Conservation (phyloP, 1,140 invertebrate species). For the Leptopilina clavipes region DNA sequence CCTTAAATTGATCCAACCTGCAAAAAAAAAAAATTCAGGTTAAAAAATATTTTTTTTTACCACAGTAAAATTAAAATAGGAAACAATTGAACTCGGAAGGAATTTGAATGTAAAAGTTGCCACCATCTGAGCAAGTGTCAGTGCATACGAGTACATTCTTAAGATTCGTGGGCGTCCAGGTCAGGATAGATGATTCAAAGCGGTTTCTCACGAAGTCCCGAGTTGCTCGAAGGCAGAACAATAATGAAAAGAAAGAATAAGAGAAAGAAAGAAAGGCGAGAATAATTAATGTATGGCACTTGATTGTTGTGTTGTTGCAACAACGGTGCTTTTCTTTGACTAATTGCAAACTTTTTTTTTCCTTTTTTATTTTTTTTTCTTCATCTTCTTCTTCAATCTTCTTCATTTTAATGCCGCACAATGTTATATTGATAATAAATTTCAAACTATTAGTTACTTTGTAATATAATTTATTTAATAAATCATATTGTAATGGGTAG, state of each 20-base stretch:
- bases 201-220: constrained; percentile 64
- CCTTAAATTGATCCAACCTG: too few species aligned
- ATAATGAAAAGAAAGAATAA: constrained; percentile 33
- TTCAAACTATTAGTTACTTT: not conserved
- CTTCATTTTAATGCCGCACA: constrained; percentile 36
- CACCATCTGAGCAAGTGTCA: constrained; percentile 50
- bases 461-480: constrained; percentile 9
- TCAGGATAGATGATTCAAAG: constrained; percentile 64
- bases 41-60: too few species aligned
- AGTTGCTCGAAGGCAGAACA: constrained; percentile 20
- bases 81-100: too few species aligned
- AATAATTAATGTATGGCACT: constrained; percentile 29
- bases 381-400: not conserved
- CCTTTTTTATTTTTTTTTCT: not conserved
- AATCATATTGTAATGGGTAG: not conserved
- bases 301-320: not conserved
- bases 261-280: not conserved
- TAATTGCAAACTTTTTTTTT: not conserved
- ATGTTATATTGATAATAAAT: constrained; percentile 54
- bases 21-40: too few species aligned
- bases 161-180: constrained; percentile 67
- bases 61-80: too few species aligned
- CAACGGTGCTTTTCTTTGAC: not conserved
- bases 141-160: constrained; percentile 60
- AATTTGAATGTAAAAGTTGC: constrained; percentile 44